Evolutionary conservation across 2,797 vertebrate species (phyloP).

Genomic region (Acipenser transmontanus): DNA sequence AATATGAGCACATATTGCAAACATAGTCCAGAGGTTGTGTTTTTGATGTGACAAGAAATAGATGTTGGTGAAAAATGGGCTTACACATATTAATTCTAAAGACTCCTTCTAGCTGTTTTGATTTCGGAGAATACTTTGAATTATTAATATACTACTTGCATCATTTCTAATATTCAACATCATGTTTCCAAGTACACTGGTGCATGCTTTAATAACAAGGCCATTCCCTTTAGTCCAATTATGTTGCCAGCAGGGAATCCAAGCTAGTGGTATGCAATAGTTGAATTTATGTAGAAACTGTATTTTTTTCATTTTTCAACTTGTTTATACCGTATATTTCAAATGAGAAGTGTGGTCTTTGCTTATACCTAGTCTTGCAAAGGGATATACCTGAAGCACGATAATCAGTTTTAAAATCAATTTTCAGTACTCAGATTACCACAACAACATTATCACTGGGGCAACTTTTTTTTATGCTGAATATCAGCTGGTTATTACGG

Average conservation of each 20-base stretch:
- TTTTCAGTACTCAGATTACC: too few species aligned
- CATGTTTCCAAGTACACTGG: neutral
- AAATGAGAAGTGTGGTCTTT: neutral
- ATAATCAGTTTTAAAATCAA: too few species aligned
- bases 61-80: neutral
- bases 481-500: too few species aligned
- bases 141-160: conserved; percentile 12
- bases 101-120: conserved; percentile 2
- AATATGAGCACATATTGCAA: neutral
- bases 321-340: neutral
- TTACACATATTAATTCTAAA: neutral
- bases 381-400: too few species aligned
- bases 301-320: neutral
- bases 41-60: neutral
- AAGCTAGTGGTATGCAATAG: neutral
- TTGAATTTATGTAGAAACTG: neutral
- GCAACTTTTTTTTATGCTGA: too few species aligned
- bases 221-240: conserved; percentile 10
- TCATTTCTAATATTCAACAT: conserved; percentile 10
- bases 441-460: too few species aligned
- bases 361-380: neutral
- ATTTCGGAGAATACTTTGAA: conserved; percentile 6
- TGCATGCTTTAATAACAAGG: neutral
- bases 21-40: neutral
- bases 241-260: neutral